Evolutionary conservation across 2,888 invertebrate species (phyloP).

Genomic region (Ptychoptera albimana): DNA sequence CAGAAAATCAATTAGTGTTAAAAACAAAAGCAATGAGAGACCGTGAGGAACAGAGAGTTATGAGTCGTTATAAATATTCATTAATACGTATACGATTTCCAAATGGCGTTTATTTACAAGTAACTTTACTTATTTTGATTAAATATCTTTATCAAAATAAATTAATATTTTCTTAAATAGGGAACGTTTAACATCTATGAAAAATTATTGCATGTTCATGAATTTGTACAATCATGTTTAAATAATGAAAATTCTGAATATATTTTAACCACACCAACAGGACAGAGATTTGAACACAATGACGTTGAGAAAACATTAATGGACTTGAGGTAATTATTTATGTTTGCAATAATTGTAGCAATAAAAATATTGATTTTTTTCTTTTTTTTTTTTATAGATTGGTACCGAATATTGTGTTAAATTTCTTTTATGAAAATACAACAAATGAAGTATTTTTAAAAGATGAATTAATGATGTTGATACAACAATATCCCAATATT

Average conservation of each 20-base stretch:
- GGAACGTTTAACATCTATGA: constrained; percentile 82
- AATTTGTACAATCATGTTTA: constrained; percentile 66
- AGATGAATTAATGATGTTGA: constrained; percentile 57
- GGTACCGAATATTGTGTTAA: constrained; percentile 68
- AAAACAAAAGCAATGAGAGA: constrained; percentile 92
- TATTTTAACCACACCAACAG: constrained; percentile 47
- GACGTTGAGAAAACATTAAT: constrained; percentile 57
- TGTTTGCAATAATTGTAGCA: not conserved
- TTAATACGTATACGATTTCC: constrained; percentile 79
- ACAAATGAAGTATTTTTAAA: constrained; percentile 47
- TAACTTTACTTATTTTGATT: constrained; percentile 19
- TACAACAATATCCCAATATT: constrained; percentile 31
- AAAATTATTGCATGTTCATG: constrained; percentile 51
- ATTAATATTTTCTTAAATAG: constrained; percentile 33
- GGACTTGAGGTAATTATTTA: constrained; percentile 33
- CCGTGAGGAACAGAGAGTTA: constrained; percentile 65
- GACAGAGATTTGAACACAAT: constrained; percentile 45
- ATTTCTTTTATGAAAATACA: constrained; percentile 51
- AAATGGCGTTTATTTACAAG: constrained; percentile 68
- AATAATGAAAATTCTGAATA: constrained; percentile 53
- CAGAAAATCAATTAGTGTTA: constrained; percentile 68
- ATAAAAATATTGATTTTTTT: not conserved
- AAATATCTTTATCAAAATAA: not conserved
- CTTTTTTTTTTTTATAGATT: constrained; percentile 34
- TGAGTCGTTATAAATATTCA: constrained; percentile 70